phyloP scores from a whole-genome alignment of 2,113 vertebrate genomes.

The Pipra filicauda region DNA sequence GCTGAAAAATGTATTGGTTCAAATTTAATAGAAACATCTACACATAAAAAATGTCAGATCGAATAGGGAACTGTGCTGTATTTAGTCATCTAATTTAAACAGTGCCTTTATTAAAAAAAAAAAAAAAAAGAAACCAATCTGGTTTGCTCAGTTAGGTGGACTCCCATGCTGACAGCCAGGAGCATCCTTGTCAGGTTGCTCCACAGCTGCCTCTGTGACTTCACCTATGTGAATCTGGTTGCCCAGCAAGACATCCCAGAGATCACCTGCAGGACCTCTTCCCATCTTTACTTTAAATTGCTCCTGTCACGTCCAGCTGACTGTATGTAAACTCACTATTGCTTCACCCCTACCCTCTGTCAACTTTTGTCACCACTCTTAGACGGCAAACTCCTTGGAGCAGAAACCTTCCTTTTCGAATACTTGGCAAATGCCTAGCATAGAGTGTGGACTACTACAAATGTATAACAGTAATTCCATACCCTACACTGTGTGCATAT shows the following conservation, averaged over 20 bases:
- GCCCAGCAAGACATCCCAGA: background rate
- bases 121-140: background rate
- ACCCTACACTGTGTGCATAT: background rate
- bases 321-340: background rate
- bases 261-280: background rate
- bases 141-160: background rate
- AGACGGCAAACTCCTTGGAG: background rate
- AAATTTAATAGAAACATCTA: background rate
- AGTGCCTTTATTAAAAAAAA: background rate
- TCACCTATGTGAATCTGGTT: background rate
- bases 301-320: background rate
- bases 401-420: background rate
- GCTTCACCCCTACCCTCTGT: background rate
- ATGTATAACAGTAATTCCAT: background rate
- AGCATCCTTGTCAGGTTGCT: background rate
- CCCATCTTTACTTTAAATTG: background rate
- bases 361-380: background rate
- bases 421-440: background rate
- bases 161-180: background rate
- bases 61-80: background rate
- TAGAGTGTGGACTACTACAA: background rate
- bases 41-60: background rate
- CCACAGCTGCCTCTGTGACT: background rate
- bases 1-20: background rate
- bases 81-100: background rate